Percentiles rank a stretch among this genome's conserved stretches.
Conservation (phyloP, 2,797 vertebrate species). For the Rhynchonycteris naso region DNA sequence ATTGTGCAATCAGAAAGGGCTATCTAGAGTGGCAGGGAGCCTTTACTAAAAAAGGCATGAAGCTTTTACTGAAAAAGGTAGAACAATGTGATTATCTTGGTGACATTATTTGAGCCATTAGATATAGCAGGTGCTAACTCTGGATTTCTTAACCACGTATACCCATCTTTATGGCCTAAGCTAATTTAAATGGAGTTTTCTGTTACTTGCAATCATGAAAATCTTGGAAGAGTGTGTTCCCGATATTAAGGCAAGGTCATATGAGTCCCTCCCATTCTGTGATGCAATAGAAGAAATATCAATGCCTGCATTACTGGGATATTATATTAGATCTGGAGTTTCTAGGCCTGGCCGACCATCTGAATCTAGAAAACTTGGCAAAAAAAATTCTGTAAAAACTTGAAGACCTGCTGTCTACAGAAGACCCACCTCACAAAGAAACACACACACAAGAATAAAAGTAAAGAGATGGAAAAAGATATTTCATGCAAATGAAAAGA, state of each 20-base stretch:
- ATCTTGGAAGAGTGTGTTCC: neutral
- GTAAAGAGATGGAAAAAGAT: too few species aligned
- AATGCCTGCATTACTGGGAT: neutral
- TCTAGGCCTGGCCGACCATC: neutral
- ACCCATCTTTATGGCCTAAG: neutral
- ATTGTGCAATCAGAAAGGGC: neutral
- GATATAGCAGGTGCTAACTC: neutral
- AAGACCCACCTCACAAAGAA: too few species aligned
- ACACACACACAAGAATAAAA: too few species aligned
- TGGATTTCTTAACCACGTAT: neutral
- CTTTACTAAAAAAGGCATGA: neutral
- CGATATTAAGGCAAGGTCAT: neutral
- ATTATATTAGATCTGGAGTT: neutral
- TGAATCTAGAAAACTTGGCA: neutral
- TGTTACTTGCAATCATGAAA: neutral
- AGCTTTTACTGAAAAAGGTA: neutral
- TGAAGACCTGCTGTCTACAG: neutral
- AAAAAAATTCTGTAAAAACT: neutral
- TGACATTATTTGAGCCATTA: neutral
- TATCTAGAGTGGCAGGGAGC: neutral
- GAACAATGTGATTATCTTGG: neutral
- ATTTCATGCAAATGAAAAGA: too few species aligned
- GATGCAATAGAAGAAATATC: neutral
- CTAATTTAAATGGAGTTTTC: neutral
- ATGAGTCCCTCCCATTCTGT: neutral